Base-by-base conservation (phyloP, 2,888 invertebrate species). In the Parnassius smintheus region DNA sequence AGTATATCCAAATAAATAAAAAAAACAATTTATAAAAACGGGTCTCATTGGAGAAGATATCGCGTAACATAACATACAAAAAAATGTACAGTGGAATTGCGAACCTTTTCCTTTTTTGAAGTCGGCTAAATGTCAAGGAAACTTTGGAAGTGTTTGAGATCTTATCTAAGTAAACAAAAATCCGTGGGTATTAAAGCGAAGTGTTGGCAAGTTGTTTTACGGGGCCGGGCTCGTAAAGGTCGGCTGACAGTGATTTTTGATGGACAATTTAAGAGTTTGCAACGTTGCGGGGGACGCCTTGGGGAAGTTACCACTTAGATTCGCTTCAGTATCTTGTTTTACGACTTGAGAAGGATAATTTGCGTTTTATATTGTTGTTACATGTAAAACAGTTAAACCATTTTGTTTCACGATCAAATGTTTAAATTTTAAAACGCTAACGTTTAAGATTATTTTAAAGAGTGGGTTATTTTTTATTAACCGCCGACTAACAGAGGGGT, bases 181-280 rank as follows among this genome's bases (percentile, higher is more conserved):
- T 82, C 81, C 83, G 74, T 78, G 75, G 81, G 85, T 81, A 82
- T 82, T 85, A 86, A 83, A 81, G 81, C 70, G 70, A 81, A 83
- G 85, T 84, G 86, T 88, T 88, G 78, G 76, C 84, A 79, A 82
- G 82, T 82, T 83, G 86, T 88, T 88, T 86, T 86, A 87, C 84
- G 82, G 81, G 75, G 77, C 80, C 77, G 77, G 78, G 83, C 72
- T 84, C 83, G 86, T 88, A 89, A 89, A 89, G 81, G 83, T 78
- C 75, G 77, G 73, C 78, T 68, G 80, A 81, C 86, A 84, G 83
- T 88, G 88, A 88, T 87, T 85, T 85, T 83, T 89, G 90, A 91
- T 90, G 88, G 91, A 88, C 90, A 88, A 85, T 91, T 90, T 86
- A 87, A 83, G 89, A 87, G 83, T 85, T 83, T 80, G 76, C 78